Percentiles rank a stretch among this genome's conserved stretches.
Evolutionary conservation across 2,888 invertebrate species (phyloP).

Genomic region (Microctonus brassicae): DNA sequence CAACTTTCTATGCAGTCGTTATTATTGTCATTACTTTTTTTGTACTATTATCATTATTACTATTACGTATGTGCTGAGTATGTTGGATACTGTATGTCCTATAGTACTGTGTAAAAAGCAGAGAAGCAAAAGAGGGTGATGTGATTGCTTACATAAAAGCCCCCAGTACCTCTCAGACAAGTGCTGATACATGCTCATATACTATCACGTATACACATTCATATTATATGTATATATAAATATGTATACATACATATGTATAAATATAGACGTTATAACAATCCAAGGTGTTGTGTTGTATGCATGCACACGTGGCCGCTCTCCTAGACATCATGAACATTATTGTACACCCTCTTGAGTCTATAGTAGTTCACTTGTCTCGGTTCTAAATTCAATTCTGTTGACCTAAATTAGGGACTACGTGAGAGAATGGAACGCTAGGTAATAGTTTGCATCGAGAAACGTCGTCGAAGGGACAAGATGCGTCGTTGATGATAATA

Average conservation of each 20-base stretch:
- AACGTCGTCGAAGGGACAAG: neutral
- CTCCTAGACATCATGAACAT: neutral
- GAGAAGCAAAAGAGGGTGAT: no score
- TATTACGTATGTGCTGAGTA: neutral
- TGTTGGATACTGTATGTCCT: neutral
- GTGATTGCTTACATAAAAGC: neutral
- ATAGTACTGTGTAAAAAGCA: no score
- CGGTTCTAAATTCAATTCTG: slow-evolving; percentile 53
- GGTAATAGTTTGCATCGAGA: neutral
- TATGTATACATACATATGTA: neutral
- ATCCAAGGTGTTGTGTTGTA: neutral
- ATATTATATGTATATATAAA: neutral
- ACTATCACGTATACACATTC: no score
- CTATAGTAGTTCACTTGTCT: slow-evolving; percentile 19
- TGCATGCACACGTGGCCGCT: slow-evolving; percentile 9
- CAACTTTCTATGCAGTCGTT: neutral
- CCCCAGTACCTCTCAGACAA: no score
- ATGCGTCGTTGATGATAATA: neutral
- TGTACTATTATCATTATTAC: neutral
- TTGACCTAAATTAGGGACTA: slow-evolving; percentile 56
- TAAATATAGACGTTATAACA: no score
- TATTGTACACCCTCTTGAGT: slow-evolving; percentile 12
- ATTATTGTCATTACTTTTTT: neutral
- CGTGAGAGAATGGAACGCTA: slow-evolving; percentile 45
- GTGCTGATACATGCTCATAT: no score